phyloP scores from a whole-genome alignment of 2,113 vertebrate genomes.

The Heloderma charlesbogerti region DNA sequence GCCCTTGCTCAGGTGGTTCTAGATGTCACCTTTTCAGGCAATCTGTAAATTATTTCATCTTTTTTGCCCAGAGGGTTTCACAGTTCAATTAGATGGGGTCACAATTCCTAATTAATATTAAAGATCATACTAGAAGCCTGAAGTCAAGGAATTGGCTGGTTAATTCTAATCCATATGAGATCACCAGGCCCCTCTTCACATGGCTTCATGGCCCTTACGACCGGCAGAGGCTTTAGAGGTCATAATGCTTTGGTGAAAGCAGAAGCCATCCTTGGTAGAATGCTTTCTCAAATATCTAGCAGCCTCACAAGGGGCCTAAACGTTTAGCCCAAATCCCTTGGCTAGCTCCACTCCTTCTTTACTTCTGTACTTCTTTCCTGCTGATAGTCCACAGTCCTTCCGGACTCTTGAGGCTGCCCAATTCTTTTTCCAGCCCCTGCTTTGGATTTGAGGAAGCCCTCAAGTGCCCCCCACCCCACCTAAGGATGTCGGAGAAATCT shows the following conservation, averaged over 20 bases:
- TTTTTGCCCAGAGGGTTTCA: background rate
- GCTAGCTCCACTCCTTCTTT: background rate
- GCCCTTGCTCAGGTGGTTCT: constrained; percentile 10
- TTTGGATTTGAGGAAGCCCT: no score
- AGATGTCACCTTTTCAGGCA: background rate
- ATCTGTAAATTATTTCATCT: background rate
- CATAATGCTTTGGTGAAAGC: background rate
- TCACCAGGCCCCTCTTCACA: background rate
- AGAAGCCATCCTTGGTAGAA: background rate
- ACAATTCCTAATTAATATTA: constrained; percentile 18
- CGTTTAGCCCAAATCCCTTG: background rate
- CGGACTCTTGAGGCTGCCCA: no score
- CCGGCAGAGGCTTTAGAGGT: background rate
- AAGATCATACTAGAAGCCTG: background rate
- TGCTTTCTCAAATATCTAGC: no score
- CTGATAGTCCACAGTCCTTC: no score
- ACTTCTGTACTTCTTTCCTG: background rate
- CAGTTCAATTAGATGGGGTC: background rate
- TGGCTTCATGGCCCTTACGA: background rate
- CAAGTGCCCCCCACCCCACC: no score
- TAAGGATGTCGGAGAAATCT: no score
- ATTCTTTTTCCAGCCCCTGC: no score
- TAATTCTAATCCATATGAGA: background rate
- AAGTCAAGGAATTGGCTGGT: constrained; percentile 13
- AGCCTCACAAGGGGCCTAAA: background rate